phyloP scores from a whole-genome alignment of 2,888 invertebrate genomes.

The Dusona sp. region DNA sequence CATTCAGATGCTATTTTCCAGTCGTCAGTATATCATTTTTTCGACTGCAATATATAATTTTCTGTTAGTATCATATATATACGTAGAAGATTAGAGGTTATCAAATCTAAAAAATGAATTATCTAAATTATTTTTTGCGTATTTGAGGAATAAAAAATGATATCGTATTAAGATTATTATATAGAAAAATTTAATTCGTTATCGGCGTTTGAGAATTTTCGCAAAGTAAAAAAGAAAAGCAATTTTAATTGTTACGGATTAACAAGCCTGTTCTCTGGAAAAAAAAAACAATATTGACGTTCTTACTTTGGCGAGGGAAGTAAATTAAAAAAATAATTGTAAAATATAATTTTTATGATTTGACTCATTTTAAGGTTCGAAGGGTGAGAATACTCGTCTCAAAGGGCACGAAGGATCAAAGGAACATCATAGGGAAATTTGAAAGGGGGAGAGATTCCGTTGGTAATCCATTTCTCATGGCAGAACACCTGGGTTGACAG shows the following conservation, averaged over 20 bases:
- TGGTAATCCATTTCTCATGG: constrained; percentile 81
- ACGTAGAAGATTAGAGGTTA: no score
- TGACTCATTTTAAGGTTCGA: neutral
- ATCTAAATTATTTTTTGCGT: no score
- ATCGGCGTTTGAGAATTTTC: neutral
- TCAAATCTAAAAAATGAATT: no score
- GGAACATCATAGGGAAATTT: constrained; percentile 65
- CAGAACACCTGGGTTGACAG: constrained; percentile 79
- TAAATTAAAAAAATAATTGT: neutral
- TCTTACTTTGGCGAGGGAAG: neutral
- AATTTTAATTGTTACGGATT: neutral
- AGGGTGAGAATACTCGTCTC: constrained; percentile 63
- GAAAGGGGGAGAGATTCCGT: constrained; percentile 60
- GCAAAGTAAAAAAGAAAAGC: neutral
- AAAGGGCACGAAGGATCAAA: constrained; percentile 39
- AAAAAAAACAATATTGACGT: neutral
- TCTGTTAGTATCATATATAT: no score
- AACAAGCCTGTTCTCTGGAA: neutral
- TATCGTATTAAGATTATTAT: no score
- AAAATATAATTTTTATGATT: neutral
- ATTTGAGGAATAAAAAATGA: no score
- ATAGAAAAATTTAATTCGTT: no score
- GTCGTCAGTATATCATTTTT: neutral
- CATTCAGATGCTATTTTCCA: no score
- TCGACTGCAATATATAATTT: neutral